Percentiles rank a stretch among this genome's conserved stretches.
phyloP scores from a whole-genome alignment of 2,888 invertebrate species.

The Tiliacea citrago region DNA sequence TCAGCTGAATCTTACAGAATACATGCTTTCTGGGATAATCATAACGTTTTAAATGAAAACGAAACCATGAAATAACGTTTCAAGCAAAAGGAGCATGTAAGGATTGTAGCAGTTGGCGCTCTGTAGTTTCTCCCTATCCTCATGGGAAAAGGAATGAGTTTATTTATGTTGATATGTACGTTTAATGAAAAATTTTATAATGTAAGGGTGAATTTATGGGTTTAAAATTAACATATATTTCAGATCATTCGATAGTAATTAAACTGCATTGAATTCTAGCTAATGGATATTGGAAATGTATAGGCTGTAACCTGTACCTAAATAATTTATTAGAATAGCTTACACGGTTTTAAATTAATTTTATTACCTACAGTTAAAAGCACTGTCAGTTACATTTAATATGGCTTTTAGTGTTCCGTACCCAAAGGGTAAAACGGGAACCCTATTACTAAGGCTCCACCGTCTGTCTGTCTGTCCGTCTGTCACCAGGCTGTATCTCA shows the following conservation, averaged over 20 bases:
- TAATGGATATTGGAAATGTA: conserved; percentile 22
- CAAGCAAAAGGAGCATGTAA: not conserved
- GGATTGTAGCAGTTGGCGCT: not conserved
- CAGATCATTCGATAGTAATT: conserved; percentile 14
- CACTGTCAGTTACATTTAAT: not conserved
- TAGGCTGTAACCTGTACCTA: not conserved
- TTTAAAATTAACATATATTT: not conserved
- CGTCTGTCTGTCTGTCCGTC: no score
- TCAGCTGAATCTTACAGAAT: not conserved
- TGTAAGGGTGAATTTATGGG: not conserved
- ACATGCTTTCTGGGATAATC: not conserved
- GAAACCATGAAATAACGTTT: not conserved
- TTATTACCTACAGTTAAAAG: not conserved
- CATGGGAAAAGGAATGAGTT: no score
- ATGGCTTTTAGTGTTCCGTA: no score
- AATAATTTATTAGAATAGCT: conserved; percentile 18
- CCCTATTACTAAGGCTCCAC: no score
- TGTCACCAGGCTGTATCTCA: no score
- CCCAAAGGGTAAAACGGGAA: no score
- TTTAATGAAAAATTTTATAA: not conserved
- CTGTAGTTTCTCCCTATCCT: no score
- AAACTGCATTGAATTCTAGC: conserved; percentile 5
- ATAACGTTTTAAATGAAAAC: not conserved
- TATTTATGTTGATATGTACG: not conserved
- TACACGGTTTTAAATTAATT: not conserved